A percentile compares a stretch with the other conserved stretches of the same genome.
Conservation (phyloP, 2,888 invertebrate genomes). For the Exocentrus adspersus region DNA sequence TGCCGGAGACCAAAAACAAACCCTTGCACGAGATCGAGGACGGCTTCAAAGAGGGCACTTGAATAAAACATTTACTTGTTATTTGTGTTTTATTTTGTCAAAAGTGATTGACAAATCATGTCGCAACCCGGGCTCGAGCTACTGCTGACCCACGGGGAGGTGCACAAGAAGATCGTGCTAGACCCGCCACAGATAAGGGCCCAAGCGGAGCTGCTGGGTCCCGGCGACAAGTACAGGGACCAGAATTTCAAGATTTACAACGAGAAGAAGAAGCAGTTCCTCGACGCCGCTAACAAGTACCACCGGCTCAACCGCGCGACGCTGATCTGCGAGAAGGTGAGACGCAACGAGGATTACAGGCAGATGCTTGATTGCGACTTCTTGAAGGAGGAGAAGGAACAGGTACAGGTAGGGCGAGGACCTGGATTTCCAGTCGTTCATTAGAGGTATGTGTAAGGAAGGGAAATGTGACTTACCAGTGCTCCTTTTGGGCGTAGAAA, state of each 20-base stretch:
- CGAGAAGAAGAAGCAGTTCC: conserved; percentile 48
- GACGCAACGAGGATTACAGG: conserved; percentile 47
- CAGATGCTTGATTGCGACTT: conserved; percentile 44
- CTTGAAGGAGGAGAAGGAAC: conserved; percentile 44
- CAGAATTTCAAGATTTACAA: conserved; percentile 52
- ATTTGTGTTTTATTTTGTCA: no score
- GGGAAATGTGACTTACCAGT: no score
- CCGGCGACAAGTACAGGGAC: conserved; percentile 50
- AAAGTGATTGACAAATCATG: no score
- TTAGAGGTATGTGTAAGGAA: no score
- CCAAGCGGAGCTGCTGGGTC: conserved; percentile 48
- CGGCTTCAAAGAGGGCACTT: conserved; percentile 61
- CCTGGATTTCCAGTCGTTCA: no score
- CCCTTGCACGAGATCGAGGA: conserved; percentile 75
- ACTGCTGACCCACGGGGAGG: conserved; percentile 45
- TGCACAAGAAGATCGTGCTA: conserved; percentile 51
- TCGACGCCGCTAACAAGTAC: conserved; percentile 47
- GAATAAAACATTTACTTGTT: no score
- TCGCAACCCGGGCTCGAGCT: no score
- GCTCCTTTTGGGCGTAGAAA: no score
- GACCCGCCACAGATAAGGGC: conserved; percentile 39
- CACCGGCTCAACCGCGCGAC: conserved; percentile 49
- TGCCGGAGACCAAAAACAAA: conserved; percentile 76
- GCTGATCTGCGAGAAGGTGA: conserved; percentile 42
- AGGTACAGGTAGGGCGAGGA: conserved; percentile 22